Conservation (phyloP, 2,888 invertebrate genomes). For the Galerucella calmariensis region DNA sequence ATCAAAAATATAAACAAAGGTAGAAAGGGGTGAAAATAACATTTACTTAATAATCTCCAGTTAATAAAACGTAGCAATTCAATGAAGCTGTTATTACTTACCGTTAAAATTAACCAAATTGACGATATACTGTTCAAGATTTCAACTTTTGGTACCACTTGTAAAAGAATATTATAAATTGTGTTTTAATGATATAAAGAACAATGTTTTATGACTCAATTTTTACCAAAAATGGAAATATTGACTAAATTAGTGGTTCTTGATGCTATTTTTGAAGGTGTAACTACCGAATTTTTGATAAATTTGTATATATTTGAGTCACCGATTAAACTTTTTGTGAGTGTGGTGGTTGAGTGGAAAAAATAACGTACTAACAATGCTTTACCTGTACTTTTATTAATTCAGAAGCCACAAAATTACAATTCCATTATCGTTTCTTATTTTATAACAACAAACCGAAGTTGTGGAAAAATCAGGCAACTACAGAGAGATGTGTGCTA, state of each 20-base stretch:
- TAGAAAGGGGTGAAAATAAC: background rate
- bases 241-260: conserved; percentile 10
- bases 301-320: background rate
- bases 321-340: background rate
- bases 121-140: too few species aligned
- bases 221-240: background rate
- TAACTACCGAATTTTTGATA: background rate
- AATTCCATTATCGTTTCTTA: conserved; percentile 32
- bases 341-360: conserved; percentile 11
- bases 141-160: too few species aligned
- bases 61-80: background rate
- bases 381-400: conserved; percentile 27
- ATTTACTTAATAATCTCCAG: background rate
- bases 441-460: conserved; percentile 24
- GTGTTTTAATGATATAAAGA: too few species aligned
- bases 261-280: conserved; percentile 22
- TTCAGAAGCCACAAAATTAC: conserved; percentile 34
- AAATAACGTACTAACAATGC: conserved; percentile 18
- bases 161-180: too few species aligned
- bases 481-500: conserved; percentile 30
- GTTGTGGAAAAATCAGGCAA: conserved; percentile 19
- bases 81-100: background rate
- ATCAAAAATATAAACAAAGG: too few species aligned
- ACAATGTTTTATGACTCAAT: background rate
- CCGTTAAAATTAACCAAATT: background rate